Conservation (phyloP, 2,797 vertebrate genomes). For the Manis pentadactyla region DNA sequence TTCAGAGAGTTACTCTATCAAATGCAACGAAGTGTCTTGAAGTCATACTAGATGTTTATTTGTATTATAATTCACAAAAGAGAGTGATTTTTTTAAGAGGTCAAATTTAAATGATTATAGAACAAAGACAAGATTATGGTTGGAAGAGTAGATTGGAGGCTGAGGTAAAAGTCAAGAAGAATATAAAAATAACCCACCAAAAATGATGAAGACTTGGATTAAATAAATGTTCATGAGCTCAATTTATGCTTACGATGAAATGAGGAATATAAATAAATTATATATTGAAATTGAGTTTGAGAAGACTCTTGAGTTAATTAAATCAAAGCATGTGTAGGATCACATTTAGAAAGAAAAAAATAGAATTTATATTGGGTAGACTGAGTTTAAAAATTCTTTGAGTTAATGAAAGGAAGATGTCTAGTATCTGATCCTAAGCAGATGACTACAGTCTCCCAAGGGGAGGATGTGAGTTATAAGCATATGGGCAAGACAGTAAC, state of each 20-base stretch:
- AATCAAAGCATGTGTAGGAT: background rate
- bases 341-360: constrained; percentile 18
- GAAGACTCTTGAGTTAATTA: background rate
- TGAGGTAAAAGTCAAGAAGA: background rate
- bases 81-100: background rate
- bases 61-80: background rate
- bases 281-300: background rate
- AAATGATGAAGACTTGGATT: background rate
- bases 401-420: background rate
- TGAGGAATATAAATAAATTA: background rate
- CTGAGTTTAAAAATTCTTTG: background rate
- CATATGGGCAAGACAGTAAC: background rate
- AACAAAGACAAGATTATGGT: background rate
- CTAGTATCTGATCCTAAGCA: background rate
- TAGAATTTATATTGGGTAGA: background rate
- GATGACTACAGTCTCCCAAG: background rate
- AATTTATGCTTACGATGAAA: background rate
- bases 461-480: background rate
- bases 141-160: background rate
- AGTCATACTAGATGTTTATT: background rate
- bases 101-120: background rate
- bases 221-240: background rate
- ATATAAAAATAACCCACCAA: background rate
- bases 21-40: background rate
- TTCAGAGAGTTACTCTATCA: background rate